A percentile compares a stretch with the other conserved stretches of the same genome.
Conservation (phyloP, 2,888 invertebrate species). For the Amblyjoppa proteus region DNA sequence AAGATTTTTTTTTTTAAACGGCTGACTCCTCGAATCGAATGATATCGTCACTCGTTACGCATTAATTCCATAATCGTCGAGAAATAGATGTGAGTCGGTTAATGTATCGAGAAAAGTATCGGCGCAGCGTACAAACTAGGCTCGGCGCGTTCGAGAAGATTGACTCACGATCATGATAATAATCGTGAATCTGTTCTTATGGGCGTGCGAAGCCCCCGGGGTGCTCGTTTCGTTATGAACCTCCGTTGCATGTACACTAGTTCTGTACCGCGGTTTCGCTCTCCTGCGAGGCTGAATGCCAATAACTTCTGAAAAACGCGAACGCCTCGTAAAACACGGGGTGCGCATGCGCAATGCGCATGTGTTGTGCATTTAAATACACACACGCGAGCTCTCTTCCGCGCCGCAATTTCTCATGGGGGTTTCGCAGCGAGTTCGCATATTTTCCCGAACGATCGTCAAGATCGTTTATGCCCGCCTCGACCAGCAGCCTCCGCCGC, state of each 20-base stretch:
- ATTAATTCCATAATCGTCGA: neutral
- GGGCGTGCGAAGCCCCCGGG: constrained; percentile 23
- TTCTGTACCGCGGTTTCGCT: neutral
- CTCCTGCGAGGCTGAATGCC: constrained; percentile 17
- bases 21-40: neutral
- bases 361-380: constrained; percentile 21
- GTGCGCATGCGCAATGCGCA: constrained; percentile 5
- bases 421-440: constrained; percentile 30
- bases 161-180: constrained; percentile 49
- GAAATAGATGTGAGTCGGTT: constrained; percentile 13
- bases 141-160: constrained; percentile 27
- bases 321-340: constrained; percentile 43
- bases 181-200: constrained; percentile 9
- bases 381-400: constrained; percentile 23
- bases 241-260: neutral
- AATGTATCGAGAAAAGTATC: neutral
- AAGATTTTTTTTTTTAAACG: neutral
- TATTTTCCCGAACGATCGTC: constrained; percentile 52
- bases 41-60: neutral
- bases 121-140: constrained; percentile 8
- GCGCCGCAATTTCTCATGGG: constrained; percentile 37
- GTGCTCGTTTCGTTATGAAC: constrained; percentile 14
- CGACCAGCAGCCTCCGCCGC: neutral
- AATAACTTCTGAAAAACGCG: constrained; percentile 53
- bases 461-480: constrained; percentile 44